Conservation (phyloP, 1,140 invertebrate species). For the Philaenus spumarius region DNA sequence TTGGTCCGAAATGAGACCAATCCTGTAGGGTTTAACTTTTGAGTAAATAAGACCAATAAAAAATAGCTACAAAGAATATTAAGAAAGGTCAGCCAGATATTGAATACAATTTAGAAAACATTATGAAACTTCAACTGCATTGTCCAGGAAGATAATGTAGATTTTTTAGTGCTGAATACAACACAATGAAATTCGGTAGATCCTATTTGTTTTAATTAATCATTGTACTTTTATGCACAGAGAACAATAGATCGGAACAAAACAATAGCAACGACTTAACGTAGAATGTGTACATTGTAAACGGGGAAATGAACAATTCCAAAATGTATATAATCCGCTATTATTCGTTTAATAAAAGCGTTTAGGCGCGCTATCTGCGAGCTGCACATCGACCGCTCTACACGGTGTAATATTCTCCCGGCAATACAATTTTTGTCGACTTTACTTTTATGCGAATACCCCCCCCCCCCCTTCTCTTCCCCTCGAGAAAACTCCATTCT, state of each 20-base stretch:
- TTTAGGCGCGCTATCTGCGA: neutral
- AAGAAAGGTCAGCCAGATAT: no score
- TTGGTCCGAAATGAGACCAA: no score
- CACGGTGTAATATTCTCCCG: neutral
- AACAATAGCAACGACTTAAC: constrained; percentile 12
- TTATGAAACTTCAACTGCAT: no score
- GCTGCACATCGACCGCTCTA: neutral
- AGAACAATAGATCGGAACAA: constrained; percentile 3
- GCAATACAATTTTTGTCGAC: neutral
- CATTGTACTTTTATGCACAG: neutral
- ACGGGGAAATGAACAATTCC: constrained; percentile 15
- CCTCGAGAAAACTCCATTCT: constrained; percentile 1
- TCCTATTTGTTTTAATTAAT: no score
- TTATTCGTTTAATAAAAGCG: constrained; percentile 5
- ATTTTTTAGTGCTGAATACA: no score
- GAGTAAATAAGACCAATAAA: no score
- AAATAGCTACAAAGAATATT: no score
- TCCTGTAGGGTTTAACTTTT: no score
- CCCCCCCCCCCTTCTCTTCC: neutral
- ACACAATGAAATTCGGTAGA: no score
- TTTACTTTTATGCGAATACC: neutral
- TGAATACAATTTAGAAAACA: no score
- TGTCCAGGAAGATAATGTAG: no score
- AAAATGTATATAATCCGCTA: neutral
- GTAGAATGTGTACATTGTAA: constrained; percentile 13